These are phyloP conservation scores for Sogatella furcifera DNA, from an alignment of 1,140 invertebrate genomes.

Conservation along the genomic window DNA sequence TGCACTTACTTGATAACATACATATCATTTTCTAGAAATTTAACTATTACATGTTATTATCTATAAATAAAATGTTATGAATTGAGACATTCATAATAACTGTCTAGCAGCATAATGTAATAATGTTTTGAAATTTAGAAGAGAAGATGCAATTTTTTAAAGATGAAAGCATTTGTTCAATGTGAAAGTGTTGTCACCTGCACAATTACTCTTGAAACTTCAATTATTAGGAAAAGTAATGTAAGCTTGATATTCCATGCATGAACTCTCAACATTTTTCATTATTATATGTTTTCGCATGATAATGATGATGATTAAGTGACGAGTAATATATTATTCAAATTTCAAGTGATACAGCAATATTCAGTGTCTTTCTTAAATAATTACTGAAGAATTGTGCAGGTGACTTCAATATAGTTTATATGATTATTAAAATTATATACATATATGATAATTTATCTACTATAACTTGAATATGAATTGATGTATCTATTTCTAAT, in stretches of 20 bases:
- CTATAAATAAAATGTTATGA: too few relatives aligned
- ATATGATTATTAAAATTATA: slow-evolving; percentile 8
- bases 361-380: slow-evolving; percentile 14
- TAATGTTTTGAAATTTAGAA: too few relatives aligned
- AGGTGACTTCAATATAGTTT: not conserved
- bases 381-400: slow-evolving; percentile 8
- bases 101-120: too few relatives aligned
- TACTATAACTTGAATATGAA: not conserved
- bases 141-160: too few relatives aligned
- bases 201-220: not conserved
- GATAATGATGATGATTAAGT: too few relatives aligned
- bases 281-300: too few relatives aligned
- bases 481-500: not conserved
- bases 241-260: not conserved
- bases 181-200: slow-evolving; percentile 7
- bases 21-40: too few relatives aligned
- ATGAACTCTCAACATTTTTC: not conserved
- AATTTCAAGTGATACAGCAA: slow-evolving; percentile 3
- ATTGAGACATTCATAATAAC: too few relatives aligned
- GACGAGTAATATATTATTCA: too few relatives aligned
- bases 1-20: too few relatives aligned
- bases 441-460: slow-evolving; percentile 6
- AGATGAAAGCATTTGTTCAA: slow-evolving; percentile 1
- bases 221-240: not conserved
- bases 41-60: too few relatives aligned